These are phyloP conservation scores for Bujurquina vittata DNA, from an alignment of 2,113 vertebrate species.

Conservation along the genomic window DNA sequence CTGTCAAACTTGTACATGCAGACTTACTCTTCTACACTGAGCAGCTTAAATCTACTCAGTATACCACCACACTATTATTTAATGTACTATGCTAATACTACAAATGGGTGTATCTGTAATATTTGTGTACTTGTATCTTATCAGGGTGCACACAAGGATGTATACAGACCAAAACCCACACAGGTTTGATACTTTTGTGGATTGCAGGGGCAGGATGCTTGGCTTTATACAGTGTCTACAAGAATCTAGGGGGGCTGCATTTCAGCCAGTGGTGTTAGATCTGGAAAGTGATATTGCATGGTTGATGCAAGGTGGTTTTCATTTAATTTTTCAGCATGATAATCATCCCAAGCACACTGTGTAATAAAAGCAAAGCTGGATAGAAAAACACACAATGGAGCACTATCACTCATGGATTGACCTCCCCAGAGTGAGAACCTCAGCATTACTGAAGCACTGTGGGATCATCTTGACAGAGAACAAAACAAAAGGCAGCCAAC, in stretches of 20 bases:
- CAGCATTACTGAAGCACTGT: too few species aligned
- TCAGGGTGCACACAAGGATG: background rate
- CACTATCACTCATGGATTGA: background rate
- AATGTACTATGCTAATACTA: background rate
- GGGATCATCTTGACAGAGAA: background rate
- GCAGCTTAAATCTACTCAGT: background rate
- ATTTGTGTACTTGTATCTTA: background rate
- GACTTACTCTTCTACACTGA: background rate
- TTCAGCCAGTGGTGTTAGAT: background rate
- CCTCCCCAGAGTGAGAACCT: background rate
- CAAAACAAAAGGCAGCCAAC: background rate
- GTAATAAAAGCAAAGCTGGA: background rate
- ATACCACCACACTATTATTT: background rate
- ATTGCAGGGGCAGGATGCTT: slow-evolving; percentile 4
- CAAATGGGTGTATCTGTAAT: background rate
- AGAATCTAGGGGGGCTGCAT: background rate
- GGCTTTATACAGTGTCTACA: background rate
- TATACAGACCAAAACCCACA: background rate
- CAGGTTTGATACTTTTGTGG: background rate
- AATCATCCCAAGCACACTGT: background rate
- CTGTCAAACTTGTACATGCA: background rate
- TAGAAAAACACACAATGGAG: background rate
- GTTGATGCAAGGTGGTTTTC: too few species aligned
- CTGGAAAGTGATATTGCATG: background rate
- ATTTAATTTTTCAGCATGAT: background rate